Percentiles rank a stretch among this genome's conserved stretches.
These are phyloP conservation scores for Gila orcuttii DNA, from an alignment of 2,113 vertebrate genomes.

Conservation along the genomic window DNA sequence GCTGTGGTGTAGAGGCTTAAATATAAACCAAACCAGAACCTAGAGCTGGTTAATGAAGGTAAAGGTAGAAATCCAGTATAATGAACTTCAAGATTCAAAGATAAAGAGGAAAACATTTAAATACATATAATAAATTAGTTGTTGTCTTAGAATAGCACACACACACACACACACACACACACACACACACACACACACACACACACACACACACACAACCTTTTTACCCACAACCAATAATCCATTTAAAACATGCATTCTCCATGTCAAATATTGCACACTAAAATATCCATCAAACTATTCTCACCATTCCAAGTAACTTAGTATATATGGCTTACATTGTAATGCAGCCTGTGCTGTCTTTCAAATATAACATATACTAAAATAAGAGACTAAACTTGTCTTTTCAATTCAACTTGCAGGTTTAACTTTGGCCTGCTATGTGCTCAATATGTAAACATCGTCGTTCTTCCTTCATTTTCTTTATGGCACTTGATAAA, in stretches of 20 bases:
- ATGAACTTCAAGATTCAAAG: not conserved
- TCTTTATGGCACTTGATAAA: conserved; percentile 28
- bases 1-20: not conserved
- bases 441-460: conserved; percentile 50
- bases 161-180: not conserved
- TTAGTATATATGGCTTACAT: not conserved
- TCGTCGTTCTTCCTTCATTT: conserved; percentile 18
- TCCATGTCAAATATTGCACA: not conserved
- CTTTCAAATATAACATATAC: not conserved
- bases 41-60: not conserved
- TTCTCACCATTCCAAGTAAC: not conserved
- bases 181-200: too few species aligned
- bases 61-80: not conserved
- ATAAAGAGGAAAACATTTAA: not conserved
- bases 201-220: too few species aligned
- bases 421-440: conserved; percentile 32
- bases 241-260: not conserved
- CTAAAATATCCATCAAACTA: not conserved
- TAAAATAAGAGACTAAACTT: not conserved
- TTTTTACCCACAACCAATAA: not conserved
- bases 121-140: not conserved
- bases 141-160: not conserved
- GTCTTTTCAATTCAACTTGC: conserved; percentile 16
- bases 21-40: not conserved
- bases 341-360: not conserved